These are phyloP conservation scores for Catalaphyllia jardinei DNA, from an alignment of 64 coral and sea anemone genomes.

Conservation along the genomic window DNA sequence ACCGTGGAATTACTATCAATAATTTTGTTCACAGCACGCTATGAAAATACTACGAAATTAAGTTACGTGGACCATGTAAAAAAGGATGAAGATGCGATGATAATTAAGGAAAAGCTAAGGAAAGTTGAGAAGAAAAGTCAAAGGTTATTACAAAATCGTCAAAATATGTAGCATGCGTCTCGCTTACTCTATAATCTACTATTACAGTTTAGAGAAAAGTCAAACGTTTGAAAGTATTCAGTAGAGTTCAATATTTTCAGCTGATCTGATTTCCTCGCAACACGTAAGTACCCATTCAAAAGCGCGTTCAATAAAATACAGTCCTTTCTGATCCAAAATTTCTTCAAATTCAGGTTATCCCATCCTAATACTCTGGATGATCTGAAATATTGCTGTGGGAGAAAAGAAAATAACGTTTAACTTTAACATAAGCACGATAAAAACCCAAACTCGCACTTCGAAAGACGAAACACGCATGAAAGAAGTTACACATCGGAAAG, in stretches of 20 bases:
- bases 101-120: neutral
- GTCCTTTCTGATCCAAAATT: conserved; percentile 39
- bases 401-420: conserved; percentile 14
- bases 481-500: neutral
- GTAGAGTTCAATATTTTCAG: neutral
- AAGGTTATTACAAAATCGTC: neutral
- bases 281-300: neutral
- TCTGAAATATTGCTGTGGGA: conserved; percentile 90
- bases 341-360: conserved; percentile 25
- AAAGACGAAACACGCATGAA: neutral
- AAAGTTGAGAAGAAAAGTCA: conserved; percentile 12
- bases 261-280: neutral
- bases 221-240: neutral
- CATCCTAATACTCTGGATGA: conserved; percentile 96
- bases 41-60: conserved; percentile 15
- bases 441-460: neutral
- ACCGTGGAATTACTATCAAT: neutral
- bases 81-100: neutral
- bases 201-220: neutral
- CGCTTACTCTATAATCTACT: neutral
- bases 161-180: neutral
- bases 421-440: neutral
- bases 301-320: neutral
- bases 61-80: neutral
- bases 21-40: neutral